Conservation (phyloP, 2,113 vertebrate species). For the Bagarius yarrelli region DNA sequence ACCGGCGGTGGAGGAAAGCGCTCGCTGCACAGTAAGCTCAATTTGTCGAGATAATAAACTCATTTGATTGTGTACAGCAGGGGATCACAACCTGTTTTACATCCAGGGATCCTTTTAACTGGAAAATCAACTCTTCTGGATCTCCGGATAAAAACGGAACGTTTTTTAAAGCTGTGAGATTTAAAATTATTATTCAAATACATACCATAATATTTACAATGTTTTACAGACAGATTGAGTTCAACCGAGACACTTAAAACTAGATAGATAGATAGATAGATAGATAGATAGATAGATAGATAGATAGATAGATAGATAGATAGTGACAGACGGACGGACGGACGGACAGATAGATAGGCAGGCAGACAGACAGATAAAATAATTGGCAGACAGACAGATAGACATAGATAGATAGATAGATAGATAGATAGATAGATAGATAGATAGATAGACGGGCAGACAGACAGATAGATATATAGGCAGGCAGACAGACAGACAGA, state of each 20-base stretch:
- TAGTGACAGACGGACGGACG: too few relatives aligned
- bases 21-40: neutral
- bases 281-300: neutral
- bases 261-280: too few relatives aligned
- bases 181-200: neutral
- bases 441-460: too few relatives aligned
- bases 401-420: too few relatives aligned
- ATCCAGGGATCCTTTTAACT: neutral
- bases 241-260: too few relatives aligned
- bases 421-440: too few relatives aligned
- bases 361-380: neutral
- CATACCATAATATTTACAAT: neutral
- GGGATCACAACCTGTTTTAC: neutral
- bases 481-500: too few relatives aligned
- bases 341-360: neutral
- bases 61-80: neutral
- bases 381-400: neutral
- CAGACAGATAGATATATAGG: too few relatives aligned
- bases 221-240: too few relatives aligned
- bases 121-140: neutral
- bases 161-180: too few relatives aligned
- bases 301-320: too few relatives aligned
- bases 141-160: too few relatives aligned
- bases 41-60: neutral
- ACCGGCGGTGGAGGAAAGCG: neutral